Evolutionary conservation across 2,888 invertebrate species (phyloP), one percentile per base, ranked within the genome.

Genomic region (Lucinisca nassula): DNA sequence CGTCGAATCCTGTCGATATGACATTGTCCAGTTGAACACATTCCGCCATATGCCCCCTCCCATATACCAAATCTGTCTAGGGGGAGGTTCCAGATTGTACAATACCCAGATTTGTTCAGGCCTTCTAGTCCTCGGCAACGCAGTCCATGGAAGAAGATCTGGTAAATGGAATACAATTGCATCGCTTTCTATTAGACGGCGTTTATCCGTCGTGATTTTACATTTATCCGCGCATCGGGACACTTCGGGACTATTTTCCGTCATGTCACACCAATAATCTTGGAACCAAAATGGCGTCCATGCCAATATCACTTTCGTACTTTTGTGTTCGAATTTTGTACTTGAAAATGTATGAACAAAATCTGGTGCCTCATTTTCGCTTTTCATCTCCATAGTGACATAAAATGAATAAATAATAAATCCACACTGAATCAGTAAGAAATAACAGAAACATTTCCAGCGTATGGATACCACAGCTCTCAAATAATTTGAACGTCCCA

Each of bases 1-100:
- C 32, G 90, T 90, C 0, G 92, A 88, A 72, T 92, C 92, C 45
- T 78, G 81, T 17, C 91, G 80, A 79, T 91, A 89, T 58, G 82
- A 84, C 12, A 89, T 85, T 6, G 91, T 91, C 91, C 91, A 91
- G 86, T 91, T 91, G 79, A 90, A 90, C n/a, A 89, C 45, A 32
- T 75, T 75, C n/a, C 75, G 21, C 45, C 49, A 75, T 2, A 21
- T 21, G 0, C 49, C 32, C 30, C 75, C 75, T 17, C 75, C 75
- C 10, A 30, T 49, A 38, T 75, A 75, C 75, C 75, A 75, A 17
- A 75, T 75, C n/a, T 75, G 75, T 27, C 89, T 77, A 0, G 90
- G 84, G 12, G 91, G 90, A 0, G 91, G 91, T 74, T 91, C 91
- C 24, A 90, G 76, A 38, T 89, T 90, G 75, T 91, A 80, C 32